Evolutionary conservation across 1,140 invertebrate species (phyloP), one percentile per base, ranked within the genome.

Genomic region (Arion vulgaris): DNA sequence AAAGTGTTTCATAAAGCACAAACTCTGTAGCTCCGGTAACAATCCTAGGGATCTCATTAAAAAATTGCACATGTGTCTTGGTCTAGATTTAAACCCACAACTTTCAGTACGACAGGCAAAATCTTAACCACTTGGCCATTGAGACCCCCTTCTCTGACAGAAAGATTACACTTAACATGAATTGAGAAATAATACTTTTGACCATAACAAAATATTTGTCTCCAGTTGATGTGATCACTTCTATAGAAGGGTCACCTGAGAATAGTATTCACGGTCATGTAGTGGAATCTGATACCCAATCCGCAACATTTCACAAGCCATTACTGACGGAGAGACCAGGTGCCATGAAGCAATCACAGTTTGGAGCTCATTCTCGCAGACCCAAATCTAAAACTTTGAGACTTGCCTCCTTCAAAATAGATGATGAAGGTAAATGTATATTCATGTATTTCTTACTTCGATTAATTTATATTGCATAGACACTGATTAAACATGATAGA

Each of bases 201-300:
- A 45, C 5, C 41, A 45, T 45, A 80, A 41, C 23, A 0, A 51
- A 15, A 23, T 72, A 38, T 36, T 79, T 68, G 36, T 82, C 77
- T 76, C n/a, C 79, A 90, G 89, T 88, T 53, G 87, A 86, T 13
- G 80, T 85, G 68, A 85, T 90, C 26, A 90, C 89, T 13, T 88
- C 89, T 53, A 90, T 90, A 45, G 85, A 87, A 49, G 81, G 85
- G 36, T 84, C 87, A n/a, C 83, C 85, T 28, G 79, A 87, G 69
- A 77, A 76, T 13, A 69, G 82, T 34, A 62, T 75, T 7, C 84
- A 87, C 84, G 88, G 88, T 0, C 85, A 86, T 32, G 68, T 89
- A 1, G 75, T 90, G 15, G 88, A 89, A 72, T 90, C 89, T 34
- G 89, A 90, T 75, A 87, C 85, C 57, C 69, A 86, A 17, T 86